Conservation (phyloP, 2,888 invertebrate genomes). For the Drosophila melanosoma region DNA sequence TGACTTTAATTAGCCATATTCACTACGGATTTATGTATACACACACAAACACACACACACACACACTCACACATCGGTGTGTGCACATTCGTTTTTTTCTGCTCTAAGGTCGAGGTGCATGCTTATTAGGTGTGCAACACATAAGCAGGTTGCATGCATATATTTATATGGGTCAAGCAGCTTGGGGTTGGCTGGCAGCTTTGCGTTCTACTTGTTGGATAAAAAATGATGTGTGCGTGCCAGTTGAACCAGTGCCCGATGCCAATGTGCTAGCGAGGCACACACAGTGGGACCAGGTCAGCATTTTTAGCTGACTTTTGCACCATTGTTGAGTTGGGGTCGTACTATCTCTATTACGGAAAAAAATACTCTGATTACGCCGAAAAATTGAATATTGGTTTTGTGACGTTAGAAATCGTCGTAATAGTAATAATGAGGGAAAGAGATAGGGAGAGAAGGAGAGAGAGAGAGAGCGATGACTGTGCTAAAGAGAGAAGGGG, state of each 20-base stretch:
- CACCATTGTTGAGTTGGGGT: slow-evolving; percentile 11
- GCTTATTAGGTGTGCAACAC: slow-evolving; percentile 46
- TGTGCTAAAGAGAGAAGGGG: no score
- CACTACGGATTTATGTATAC: slow-evolving; percentile 8
- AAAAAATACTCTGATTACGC: background rate
- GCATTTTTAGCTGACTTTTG: slow-evolving; percentile 54
- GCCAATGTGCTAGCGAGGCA: slow-evolving; percentile 1
- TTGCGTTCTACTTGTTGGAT: slow-evolving; percentile 43
- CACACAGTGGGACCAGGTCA: slow-evolving; percentile 51
- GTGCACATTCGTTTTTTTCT: background rate
- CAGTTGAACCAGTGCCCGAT: slow-evolving; percentile 29
- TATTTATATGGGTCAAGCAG: slow-evolving; percentile 68
- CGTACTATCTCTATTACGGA: slow-evolving; percentile 1
- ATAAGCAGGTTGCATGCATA: slow-evolving; percentile 8
- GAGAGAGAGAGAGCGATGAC: no score
- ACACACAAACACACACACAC: background rate
- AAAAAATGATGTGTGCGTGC: slow-evolving; percentile 71
- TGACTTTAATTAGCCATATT: slow-evolving; percentile 65
- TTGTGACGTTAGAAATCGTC: no score
- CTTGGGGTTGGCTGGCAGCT: slow-evolving; percentile 11
- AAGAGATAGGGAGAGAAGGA: background rate
- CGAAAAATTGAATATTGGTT: background rate
- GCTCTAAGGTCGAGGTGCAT: slow-evolving; percentile 70
- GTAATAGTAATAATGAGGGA: background rate
- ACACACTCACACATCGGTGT: background rate